These are phyloP conservation scores for Drosophila micromelanica DNA, from an alignment of 1,140 invertebrate species.

Conservation along the genomic window DNA sequence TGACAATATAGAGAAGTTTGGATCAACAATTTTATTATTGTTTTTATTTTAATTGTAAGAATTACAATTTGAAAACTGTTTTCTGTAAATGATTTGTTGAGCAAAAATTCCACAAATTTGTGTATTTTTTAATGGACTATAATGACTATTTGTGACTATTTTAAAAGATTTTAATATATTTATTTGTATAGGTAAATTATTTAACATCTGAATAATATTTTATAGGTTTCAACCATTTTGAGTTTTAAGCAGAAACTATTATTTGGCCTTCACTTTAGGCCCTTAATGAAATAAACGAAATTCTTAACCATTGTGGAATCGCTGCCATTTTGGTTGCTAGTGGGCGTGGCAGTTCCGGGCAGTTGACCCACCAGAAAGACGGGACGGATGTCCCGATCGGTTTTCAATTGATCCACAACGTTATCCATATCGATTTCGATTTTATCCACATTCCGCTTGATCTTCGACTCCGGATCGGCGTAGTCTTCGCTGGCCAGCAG, in stretches of 20 bases:
- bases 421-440: conserved; percentile 21
- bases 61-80: no score
- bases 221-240: background rate
- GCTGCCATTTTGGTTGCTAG: background rate
- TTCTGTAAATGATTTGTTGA: no score
- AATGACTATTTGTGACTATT: no score
- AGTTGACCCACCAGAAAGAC: conserved; percentile 36
- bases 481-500: conserved; percentile 35
- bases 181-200: background rate
- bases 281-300: conserved; percentile 67
- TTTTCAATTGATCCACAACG: background rate
- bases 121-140: no score
- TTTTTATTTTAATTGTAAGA: no score
- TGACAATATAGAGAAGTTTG: no score
- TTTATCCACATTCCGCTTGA: conserved; percentile 21
- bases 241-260: background rate
- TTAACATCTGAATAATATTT: no score
- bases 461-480: conserved; percentile 20
- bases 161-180: no score
- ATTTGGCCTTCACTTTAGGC: conserved; percentile 26
- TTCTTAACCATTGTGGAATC: conserved; percentile 27
- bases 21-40: no score
- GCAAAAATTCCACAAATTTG: no score
- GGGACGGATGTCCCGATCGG: conserved; percentile 4
- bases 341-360: background rate